These are phyloP conservation scores for Chaetops frenatus DNA, from an alignment of 2,113 vertebrate genomes.

Conservation along the genomic window DNA sequence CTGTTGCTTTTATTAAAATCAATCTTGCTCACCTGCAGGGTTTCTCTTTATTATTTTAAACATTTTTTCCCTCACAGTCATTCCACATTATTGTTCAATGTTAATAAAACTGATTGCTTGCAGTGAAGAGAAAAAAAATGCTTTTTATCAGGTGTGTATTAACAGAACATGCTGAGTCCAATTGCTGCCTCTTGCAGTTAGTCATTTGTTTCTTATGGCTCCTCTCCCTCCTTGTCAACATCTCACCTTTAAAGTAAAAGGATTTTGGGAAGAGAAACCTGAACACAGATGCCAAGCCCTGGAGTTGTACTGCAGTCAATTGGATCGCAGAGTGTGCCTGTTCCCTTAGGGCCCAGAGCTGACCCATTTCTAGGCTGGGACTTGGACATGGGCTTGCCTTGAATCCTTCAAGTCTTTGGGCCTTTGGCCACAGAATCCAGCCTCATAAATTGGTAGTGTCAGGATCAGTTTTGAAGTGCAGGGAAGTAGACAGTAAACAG, in stretches of 20 bases:
- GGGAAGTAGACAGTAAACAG: background rate
- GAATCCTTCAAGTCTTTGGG: background rate
- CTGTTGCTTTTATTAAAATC: conserved; percentile 53
- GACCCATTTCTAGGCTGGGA: background rate
- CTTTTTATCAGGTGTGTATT: conserved; percentile 63
- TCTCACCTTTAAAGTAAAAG: conserved; percentile 10
- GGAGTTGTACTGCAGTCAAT: background rate
- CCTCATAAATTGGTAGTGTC: background rate
- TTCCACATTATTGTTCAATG: conserved; percentile 46
- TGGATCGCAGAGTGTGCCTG: background rate
- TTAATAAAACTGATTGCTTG: conserved; percentile 67
- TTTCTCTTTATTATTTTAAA: conserved; percentile 63
- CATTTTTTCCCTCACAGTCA: conserved; percentile 48
- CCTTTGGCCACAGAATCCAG: background rate
- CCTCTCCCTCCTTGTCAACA: background rate
- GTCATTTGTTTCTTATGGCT: conserved; percentile 58
- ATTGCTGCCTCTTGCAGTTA: conserved; percentile 58
- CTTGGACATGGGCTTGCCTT: background rate
- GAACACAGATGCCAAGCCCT: background rate
- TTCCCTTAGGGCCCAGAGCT: background rate
- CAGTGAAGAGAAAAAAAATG: conserved; percentile 35
- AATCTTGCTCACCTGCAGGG: conserved; percentile 60
- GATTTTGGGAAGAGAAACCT: background rate
- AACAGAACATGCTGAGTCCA: conserved; percentile 64
- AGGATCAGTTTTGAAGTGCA: background rate